Evolutionary conservation across 2,888 invertebrate species (phyloP).

Genomic region (Drosophila fulvimacula): DNA sequence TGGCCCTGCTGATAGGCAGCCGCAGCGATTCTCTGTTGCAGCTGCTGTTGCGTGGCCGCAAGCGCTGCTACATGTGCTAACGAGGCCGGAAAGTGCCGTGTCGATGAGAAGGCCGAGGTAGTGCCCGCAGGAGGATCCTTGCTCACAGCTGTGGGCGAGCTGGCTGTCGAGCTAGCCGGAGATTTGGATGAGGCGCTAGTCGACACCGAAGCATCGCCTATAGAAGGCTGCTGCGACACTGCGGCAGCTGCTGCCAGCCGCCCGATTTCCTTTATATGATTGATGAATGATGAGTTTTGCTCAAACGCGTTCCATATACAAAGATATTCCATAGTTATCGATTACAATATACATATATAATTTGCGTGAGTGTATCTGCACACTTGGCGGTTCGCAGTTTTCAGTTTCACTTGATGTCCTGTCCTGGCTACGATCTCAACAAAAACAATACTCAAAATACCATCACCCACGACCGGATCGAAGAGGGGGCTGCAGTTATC

Average conservation of each 20-base stretch:
- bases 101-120: conserved; percentile 9
- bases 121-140: conserved; percentile 33
- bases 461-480: conserved; percentile 23
- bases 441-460: conserved; percentile 5
- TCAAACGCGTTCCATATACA: conserved; percentile 83
- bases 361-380: background rate
- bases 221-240: conserved; percentile 45
- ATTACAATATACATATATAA: conserved; percentile 2
- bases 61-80: conserved; percentile 55
- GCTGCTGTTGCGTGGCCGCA: conserved; percentile 57
- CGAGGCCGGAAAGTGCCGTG: conserved; percentile 35
- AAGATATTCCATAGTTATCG: conserved; percentile 80
- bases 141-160: conserved; percentile 63
- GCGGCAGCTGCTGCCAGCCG: conserved; percentile 66
- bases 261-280: conserved; percentile 80
- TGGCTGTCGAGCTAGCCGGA: conserved; percentile 67
- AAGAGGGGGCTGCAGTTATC: conserved; percentile 10
- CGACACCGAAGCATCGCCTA: conserved; percentile 33
- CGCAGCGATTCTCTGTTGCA: conserved; percentile 49
- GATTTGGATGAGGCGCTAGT: conserved; percentile 54
- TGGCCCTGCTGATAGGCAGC: conserved; percentile 44
- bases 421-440: background rate
- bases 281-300: conserved; percentile 73
- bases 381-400: conserved; percentile 4
- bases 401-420: conserved; percentile 33